Evolutionary conservation across 2,888 invertebrate species (phyloP).

Genomic region (Neoscelio sp.): DNA sequence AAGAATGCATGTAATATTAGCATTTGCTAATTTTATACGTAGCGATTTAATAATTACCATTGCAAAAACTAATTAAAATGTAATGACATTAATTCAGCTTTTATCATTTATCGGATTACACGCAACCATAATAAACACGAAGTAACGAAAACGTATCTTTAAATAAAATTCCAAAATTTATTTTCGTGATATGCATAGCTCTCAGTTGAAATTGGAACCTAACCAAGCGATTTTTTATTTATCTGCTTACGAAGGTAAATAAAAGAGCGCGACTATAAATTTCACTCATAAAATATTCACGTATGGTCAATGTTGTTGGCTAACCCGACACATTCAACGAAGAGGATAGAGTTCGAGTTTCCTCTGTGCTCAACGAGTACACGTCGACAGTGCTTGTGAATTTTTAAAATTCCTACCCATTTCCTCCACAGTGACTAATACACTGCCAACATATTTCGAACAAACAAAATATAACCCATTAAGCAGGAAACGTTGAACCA

Average conservation of each 20-base stretch:
- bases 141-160: neutral
- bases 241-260: slow-evolving; percentile 47
- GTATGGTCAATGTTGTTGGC: slow-evolving; percentile 61
- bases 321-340: slow-evolving; percentile 53
- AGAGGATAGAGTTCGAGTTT: slow-evolving; percentile 51
- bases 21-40: slow-evolving; percentile 1
- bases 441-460: slow-evolving; percentile 45
- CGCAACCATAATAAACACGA: too few species aligned
- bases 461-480: slow-evolving; percentile 38
- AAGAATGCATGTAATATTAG: slow-evolving; percentile 17
- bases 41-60: slow-evolving; percentile 9
- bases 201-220: slow-evolving; percentile 20
- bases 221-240: slow-evolving; percentile 56
- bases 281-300: slow-evolving; percentile 60
- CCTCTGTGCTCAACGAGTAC: slow-evolving; percentile 46
- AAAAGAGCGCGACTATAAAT: slow-evolving; percentile 53
- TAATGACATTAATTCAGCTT: too few species aligned
- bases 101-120: too few species aligned
- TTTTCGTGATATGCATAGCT: slow-evolving; percentile 20
- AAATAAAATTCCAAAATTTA: slow-evolving; percentile 19
- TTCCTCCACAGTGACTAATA: slow-evolving; percentile 56
- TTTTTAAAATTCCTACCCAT: slow-evolving; percentile 59
- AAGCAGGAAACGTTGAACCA: slow-evolving; percentile 1
- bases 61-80: too few species aligned
- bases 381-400: slow-evolving; percentile 56